Base-by-base conservation (phyloP, 2,888 invertebrate genomes). In the Diarsia rubi region DNA sequence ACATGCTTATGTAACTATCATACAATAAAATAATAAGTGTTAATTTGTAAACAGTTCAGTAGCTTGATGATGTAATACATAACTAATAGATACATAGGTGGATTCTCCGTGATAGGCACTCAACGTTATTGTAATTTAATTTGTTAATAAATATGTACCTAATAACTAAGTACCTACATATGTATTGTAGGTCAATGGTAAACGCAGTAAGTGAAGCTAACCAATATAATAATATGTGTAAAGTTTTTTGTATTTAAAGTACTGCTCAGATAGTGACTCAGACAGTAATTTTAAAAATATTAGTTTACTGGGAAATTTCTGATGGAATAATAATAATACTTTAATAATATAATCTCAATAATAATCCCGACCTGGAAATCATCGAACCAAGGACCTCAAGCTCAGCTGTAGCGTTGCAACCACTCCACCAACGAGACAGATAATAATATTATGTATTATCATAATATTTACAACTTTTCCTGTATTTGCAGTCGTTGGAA, bases 181-280 rank as follows among this genome's bases (percentile, higher is more conserved):
- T 64, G 4, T 54, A 59, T 68, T 75, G 81, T 54, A 81, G 79
- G 79, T 79, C 76, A 79, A 70, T 79, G 81, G 21, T 70, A 80
- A 59, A 63, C 24, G 54, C 52, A 24, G 19, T 66, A 52, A 27
- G 71, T 49, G 31, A 71, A 45, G 11, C 37, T 60, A n/a, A 47
- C 44, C n/a, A 14, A n/a, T 0, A 37, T 59, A 9, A 11, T 12
- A 37, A 5, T 60, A 31, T 1, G 8, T 21, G 14, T 9, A 11
- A 31, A 31, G 9, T 57, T 27, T 19, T 19, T 57, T 57, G 27
- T 57, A 1, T 57, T 27, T 19, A 19, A 59, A 31, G 19, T 59
- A 59, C 27, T 19, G 19, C 9, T 11, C 59, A 4, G 27, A 59
- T 19, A 31, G 31, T 19, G 31, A 19, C 9, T 27, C 3, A 9